Evolutionary conservation across 2,888 invertebrate species (phyloP).

Genomic region (Cryptus armator): DNA sequence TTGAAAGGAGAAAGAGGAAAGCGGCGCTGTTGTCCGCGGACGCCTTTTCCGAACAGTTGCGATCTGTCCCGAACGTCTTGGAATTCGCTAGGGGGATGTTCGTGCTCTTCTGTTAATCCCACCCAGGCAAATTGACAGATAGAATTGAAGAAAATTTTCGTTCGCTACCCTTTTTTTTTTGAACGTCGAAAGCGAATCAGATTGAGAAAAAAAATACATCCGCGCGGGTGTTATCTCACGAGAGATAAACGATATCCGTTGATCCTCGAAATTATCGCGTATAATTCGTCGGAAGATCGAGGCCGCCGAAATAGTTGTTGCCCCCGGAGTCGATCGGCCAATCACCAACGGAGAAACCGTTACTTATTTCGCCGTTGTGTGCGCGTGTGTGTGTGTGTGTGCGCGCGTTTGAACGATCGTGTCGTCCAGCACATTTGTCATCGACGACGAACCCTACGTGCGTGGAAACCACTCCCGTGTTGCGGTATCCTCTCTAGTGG

Average conservation of each 20-base stretch:
- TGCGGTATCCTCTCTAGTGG: slow-evolving; percentile 65
- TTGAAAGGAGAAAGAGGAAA: slow-evolving; percentile 47
- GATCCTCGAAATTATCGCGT: background rate
- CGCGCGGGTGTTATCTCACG: background rate
- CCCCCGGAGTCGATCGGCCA: slow-evolving; percentile 60
- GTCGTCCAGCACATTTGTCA: slow-evolving; percentile 78
- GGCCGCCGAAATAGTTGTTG: slow-evolving; percentile 8
- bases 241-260: background rate
- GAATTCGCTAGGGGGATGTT: slow-evolving; percentile 48
- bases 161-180: slow-evolving; percentile 22
- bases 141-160: slow-evolving; percentile 35
- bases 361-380: slow-evolving; percentile 72
- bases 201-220: slow-evolving; percentile 17
- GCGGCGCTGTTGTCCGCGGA: slow-evolving; percentile 58
- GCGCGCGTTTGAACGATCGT: slow-evolving; percentile 74
- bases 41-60: slow-evolving; percentile 48
- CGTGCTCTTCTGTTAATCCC: slow-evolving; percentile 42
- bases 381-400: slow-evolving; percentile 47
- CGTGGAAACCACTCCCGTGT: slow-evolving; percentile 77
- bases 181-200: background rate
- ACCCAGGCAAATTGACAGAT: slow-evolving; percentile 44
- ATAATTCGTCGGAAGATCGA: slow-evolving; percentile 10
- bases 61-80: slow-evolving; percentile 54
- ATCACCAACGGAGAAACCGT: slow-evolving; percentile 77
- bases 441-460: slow-evolving; percentile 71